These are phyloP conservation scores for Notospermus geniculatus DNA, from an alignment of 1,140 invertebrate genomes.

Conservation along the genomic window DNA sequence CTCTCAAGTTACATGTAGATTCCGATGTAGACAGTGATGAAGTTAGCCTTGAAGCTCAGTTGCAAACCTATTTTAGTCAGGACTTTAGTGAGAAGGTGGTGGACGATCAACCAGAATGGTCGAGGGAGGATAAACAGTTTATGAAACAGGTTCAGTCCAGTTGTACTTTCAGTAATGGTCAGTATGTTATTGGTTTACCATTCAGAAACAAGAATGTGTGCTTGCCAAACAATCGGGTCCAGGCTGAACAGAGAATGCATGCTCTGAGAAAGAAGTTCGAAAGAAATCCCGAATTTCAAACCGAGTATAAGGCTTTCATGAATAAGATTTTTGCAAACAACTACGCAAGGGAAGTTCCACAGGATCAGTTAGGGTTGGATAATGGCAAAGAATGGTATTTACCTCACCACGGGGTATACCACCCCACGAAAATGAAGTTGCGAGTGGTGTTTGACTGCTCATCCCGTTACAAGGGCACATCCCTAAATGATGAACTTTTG, in stretches of 20 bases:
- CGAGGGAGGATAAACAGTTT: neutral
- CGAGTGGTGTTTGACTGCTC: too few species aligned
- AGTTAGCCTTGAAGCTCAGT: neutral
- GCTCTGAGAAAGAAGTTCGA: neutral
- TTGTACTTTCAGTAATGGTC: neutral
- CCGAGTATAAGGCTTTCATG: constrained; percentile 2
- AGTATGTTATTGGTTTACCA: too few species aligned
- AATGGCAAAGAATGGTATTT: constrained; percentile 20
- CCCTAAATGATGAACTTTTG: constrained; percentile 31
- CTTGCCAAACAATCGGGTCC: neutral
- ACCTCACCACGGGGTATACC: constrained; percentile 25
- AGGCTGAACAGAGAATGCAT: neutral
- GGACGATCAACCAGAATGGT: neutral
- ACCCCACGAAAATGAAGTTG: constrained; percentile 23
- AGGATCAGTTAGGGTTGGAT: too few species aligned
- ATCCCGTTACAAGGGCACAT: constrained; percentile 28
- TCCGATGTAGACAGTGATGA: neutral
- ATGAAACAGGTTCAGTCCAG: neutral
- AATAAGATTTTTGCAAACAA: neutral
- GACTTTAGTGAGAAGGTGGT: neutral
- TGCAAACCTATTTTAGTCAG: neutral
- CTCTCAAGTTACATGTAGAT: too few species aligned
- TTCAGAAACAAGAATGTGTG: neutral
- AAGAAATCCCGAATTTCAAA: neutral
- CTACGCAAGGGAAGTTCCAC: neutral